Conservation (phyloP, 2,797 vertebrate species). For the Sebastiscus tertius region DNA sequence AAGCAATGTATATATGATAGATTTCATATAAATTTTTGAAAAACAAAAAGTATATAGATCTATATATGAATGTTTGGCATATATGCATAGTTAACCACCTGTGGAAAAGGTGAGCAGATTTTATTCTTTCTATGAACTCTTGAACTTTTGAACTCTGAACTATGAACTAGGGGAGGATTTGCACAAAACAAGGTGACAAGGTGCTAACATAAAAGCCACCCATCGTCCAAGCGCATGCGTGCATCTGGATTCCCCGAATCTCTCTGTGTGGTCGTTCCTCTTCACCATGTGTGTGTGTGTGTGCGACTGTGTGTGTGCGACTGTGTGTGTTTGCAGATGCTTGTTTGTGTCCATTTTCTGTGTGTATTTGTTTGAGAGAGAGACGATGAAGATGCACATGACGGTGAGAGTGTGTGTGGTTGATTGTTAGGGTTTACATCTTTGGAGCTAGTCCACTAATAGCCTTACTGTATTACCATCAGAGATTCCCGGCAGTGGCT, state of each 20-base stretch:
- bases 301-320: constrained; percentile 15
- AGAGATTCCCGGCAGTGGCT: constrained; percentile 74
- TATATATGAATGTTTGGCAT: constrained; percentile 91
- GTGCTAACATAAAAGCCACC: constrained; percentile 89
- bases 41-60: constrained; percentile 85
- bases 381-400: constrained; percentile 27
- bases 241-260: constrained; percentile 75
- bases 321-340: constrained; percentile 24
- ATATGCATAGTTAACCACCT: constrained; percentile 90
- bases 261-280: constrained; percentile 63
- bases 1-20: constrained; percentile 88
- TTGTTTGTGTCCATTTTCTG: constrained; percentile 37
- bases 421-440: constrained; percentile 62
- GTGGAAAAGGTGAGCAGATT: constrained; percentile 86
- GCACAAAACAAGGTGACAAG: constrained; percentile 90
- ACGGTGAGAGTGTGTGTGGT: constrained; percentile 30
- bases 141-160: constrained; percentile 83
- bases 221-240: constrained; percentile 77
- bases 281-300: constrained; percentile 39
- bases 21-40: constrained; percentile 90
- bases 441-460: constrained; percentile 66
- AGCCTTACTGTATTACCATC: constrained; percentile 80
- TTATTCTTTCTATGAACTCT: constrained; percentile 89
- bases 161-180: constrained; percentile 87
- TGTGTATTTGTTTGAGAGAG: constrained; percentile 40